These are phyloP conservation scores for Plemyria rubiginata DNA, from an alignment of 2,888 invertebrate genomes.

Conservation along the genomic window DNA sequence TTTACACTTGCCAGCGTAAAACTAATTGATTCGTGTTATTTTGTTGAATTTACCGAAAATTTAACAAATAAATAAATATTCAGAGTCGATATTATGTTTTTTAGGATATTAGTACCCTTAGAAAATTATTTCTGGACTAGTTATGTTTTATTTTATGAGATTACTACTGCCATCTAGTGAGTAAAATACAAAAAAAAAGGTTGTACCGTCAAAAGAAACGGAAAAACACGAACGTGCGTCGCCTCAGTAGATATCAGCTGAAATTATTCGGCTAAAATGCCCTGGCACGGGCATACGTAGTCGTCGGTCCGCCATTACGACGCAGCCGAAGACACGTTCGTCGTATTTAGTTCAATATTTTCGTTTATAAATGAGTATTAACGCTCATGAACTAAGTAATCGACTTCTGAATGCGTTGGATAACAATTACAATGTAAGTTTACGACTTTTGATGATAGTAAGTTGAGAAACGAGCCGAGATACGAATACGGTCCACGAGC, in stretches of 20 bases:
- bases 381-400: slow-evolving; percentile 96
- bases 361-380: slow-evolving; percentile 91
- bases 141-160: not conserved
- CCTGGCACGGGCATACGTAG: slow-evolving; percentile 86
- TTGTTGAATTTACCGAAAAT: not conserved
- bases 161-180: slow-evolving; percentile 61
- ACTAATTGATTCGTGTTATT: not conserved
- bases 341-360: slow-evolving; percentile 86
- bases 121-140: not conserved
- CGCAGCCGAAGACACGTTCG: slow-evolving; percentile 85
- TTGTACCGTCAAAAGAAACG: slow-evolving; percentile 82
- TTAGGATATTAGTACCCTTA: not conserved
- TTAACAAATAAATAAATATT: not conserved
- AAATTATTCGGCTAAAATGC: slow-evolving; percentile 86
- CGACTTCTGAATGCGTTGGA: slow-evolving; percentile 98
- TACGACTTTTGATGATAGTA: slow-evolving; percentile 76
- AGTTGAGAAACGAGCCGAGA: slow-evolving; percentile 70
- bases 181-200: slow-evolving; percentile 48
- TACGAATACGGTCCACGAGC: slow-evolving; percentile 83
- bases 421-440: slow-evolving; percentile 99
- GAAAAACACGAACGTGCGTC: slow-evolving; percentile 84
- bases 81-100: not conserved
- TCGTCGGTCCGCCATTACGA: slow-evolving; percentile 86
- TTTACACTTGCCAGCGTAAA: slow-evolving; percentile 26
- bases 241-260: slow-evolving; percentile 85